A percentile compares a stretch with the other conserved stretches of the same genome.
phyloP scores from a whole-genome alignment of 2,888 invertebrate genomes.

The Eupeodes luniger region DNA sequence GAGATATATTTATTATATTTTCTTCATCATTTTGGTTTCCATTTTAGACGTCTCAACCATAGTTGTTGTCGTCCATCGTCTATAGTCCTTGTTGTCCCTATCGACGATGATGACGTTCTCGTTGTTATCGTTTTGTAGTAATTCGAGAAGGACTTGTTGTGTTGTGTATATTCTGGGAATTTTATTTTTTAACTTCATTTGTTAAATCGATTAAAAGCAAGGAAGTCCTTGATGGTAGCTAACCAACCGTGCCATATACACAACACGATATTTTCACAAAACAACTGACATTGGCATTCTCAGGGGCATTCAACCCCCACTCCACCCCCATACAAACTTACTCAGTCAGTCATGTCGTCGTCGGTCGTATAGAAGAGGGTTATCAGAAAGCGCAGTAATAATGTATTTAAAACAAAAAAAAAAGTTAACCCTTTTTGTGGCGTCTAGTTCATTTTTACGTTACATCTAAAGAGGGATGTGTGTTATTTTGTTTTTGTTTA shows the following conservation, averaged over 20 bases:
- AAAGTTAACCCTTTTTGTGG: slow-evolving; percentile 47
- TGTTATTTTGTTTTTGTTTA: neutral
- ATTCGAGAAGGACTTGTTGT: slow-evolving; percentile 65
- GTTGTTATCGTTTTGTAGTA: slow-evolving; percentile 48
- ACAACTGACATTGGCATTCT: slow-evolving; percentile 41
- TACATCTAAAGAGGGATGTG: neutral
- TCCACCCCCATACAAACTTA: neutral
- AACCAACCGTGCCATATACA: slow-evolving; percentile 54
- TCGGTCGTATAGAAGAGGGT: neutral
- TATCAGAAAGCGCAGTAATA: slow-evolving; percentile 12
- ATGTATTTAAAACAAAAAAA: slow-evolving; percentile 6
- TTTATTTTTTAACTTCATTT: slow-evolving; percentile 55
- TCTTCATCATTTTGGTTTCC: slow-evolving; percentile 1
- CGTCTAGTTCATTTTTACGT: slow-evolving; percentile 15
- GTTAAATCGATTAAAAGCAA: slow-evolving; percentile 67
- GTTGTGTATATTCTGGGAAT: slow-evolving; percentile 49
- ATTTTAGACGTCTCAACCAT: neutral
- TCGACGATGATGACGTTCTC: neutral
- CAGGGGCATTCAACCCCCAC: slow-evolving; percentile 49
- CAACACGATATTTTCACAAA: slow-evolving; percentile 6
- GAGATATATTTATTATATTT: slow-evolving; percentile 23
- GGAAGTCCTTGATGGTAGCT: slow-evolving; percentile 69
- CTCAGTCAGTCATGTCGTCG: neutral
- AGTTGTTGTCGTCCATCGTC: neutral
- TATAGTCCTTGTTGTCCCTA: neutral